phyloP scores from a whole-genome alignment of 2,888 invertebrate genomes.

The Drosophila pseudotalamancana region DNA sequence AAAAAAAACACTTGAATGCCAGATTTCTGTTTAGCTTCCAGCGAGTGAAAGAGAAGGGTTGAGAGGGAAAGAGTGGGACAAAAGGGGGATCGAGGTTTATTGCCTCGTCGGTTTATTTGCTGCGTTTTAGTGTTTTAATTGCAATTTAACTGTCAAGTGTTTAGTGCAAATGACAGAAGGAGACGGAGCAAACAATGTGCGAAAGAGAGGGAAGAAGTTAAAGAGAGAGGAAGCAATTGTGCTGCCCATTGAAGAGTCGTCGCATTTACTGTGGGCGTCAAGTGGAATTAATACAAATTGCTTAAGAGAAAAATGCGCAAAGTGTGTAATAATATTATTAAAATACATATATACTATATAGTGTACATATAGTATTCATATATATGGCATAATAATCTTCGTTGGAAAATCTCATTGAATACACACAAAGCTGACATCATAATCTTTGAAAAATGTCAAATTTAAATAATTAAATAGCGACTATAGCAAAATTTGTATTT shows the following conservation, averaged over 20 bases:
- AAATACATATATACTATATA: background rate
- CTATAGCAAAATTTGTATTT: background rate
- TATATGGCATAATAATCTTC: background rate
- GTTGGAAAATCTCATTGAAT: slow-evolving; percentile 5
- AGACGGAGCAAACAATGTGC: background rate
- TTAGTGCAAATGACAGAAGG: slow-evolving; percentile 28
- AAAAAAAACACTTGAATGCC: slow-evolving; percentile 52
- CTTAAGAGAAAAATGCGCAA: slow-evolving; percentile 8
- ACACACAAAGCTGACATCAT: slow-evolving; percentile 17
- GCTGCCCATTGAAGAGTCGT: slow-evolving; percentile 16
- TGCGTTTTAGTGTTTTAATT: slow-evolving; percentile 50
- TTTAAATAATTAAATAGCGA: background rate
- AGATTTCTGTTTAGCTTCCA: slow-evolving; percentile 56
- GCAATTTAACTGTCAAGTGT: slow-evolving; percentile 49
- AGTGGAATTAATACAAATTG: slow-evolving; percentile 40
- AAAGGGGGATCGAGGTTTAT: slow-evolving; percentile 25
- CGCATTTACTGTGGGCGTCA: slow-evolving; percentile 40
- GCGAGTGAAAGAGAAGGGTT: background rate
- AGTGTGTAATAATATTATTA: slow-evolving; percentile 18
- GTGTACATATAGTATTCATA: background rate
- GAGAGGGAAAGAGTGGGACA: background rate
- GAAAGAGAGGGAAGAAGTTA: background rate
- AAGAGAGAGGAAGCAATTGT: background rate
- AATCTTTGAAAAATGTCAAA: background rate
- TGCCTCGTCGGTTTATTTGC: slow-evolving; percentile 32